Percentiles rank a stretch among this genome's conserved stretches.
phyloP scores from a whole-genome alignment of 2,113 vertebrate genomes.

The Oryzias melastigma region DNA sequence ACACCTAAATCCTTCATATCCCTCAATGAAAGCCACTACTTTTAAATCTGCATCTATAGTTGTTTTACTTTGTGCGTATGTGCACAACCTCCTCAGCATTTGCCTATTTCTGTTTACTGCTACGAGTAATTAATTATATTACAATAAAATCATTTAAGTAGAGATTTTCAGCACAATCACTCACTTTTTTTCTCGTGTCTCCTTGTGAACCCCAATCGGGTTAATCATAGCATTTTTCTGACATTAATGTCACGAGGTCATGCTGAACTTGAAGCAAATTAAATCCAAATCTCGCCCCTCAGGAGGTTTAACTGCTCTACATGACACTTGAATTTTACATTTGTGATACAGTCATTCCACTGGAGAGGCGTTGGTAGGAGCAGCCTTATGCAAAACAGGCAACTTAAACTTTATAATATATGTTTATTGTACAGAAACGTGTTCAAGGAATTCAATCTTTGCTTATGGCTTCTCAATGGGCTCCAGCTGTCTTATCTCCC shows the following conservation, averaged over 20 bases:
- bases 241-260: slow-evolving; percentile 30
- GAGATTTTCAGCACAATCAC: slow-evolving; percentile 29
- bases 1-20: neutral
- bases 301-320: neutral
- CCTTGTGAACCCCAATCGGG: slow-evolving; percentile 14
- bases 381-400: neutral
- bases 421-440: slow-evolving; percentile 5
- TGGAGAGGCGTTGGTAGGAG: neutral
- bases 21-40: neutral
- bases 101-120: neutral
- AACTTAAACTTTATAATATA: slow-evolving; percentile 6
- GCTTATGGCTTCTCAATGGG: slow-evolving; percentile 53
- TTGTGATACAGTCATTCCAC: neutral
- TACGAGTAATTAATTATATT: slow-evolving; percentile 23
- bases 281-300: slow-evolving; percentile 8
- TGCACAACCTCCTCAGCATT: neutral
- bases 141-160: slow-evolving; percentile 44
- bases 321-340: neutral
- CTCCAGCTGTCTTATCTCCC: slow-evolving; percentile 47
- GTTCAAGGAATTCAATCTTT: slow-evolving; percentile 57
- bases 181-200: slow-evolving; percentile 27
- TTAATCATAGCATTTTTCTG: slow-evolving; percentile 43
- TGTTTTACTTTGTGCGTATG: neutral
- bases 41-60: neutral
- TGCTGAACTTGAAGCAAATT: slow-evolving; percentile 10